Evolutionary conservation across 2,888 invertebrate species (phyloP), one percentile per base, ranked within the genome.

Genomic region (Eucera pruinosa): DNA sequence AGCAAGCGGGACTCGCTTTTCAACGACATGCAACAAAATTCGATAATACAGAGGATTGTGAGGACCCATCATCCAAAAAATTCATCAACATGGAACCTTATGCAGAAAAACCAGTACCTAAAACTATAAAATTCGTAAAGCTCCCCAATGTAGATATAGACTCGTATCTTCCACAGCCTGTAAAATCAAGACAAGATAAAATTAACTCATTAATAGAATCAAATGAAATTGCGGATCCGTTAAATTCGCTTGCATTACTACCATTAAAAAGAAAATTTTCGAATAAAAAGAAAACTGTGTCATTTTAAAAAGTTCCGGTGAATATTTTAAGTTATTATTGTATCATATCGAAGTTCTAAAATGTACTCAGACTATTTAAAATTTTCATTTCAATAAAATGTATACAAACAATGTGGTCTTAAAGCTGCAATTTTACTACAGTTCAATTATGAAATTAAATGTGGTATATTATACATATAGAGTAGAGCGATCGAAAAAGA

Each of bases 1-100:
- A 88, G n/a, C 89, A 84, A 0, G 91, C 92, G 0, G 91, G 88
- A 18, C 64, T 67, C 0, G 86, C 88, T 4, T 92, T 92, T 66
- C 88, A 89, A 50, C 87, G 88, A 9, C 92, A 92, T 66, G 90
- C 91, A 0, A 83, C 87, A 1, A 91, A 90, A 71, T 92, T 92
- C 62, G 89, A 92, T 69, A 92, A 92, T 39, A 77, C 82, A 0
- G 86, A 85, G 0, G 81, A 85, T 5, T 71, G 73, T 15, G 87
- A 86, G 3, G 83, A 83, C 13, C 52, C 81, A 33, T 80, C 87
- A 18, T 83, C 84, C 39, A 84, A 89, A 0, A 89, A 89, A 50
- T 41, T 89, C 5, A 76, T 85, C 13, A 68, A 84, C 0, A 72
- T 82, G 60, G 88, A 88, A 0, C 55, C 65, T 1, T 39, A 80